Percentiles rank a stretch among this genome's conserved stretches.
Evolutionary conservation across 2,888 invertebrate genomes (phyloP).

Genomic region (Bhutanitis thaidina): DNA sequence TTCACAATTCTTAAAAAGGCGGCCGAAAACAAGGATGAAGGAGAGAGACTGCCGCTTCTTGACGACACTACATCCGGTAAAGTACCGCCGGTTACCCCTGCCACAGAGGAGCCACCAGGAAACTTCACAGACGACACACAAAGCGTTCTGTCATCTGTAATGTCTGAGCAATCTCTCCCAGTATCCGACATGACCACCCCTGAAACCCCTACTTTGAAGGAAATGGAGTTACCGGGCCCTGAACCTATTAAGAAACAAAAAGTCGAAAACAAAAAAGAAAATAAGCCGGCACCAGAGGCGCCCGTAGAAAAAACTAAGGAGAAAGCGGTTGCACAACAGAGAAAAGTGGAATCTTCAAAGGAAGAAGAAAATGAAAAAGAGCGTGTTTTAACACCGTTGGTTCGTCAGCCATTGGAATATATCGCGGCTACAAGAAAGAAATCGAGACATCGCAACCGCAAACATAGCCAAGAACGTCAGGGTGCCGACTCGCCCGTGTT

Average conservation of each 20-base stretch:
- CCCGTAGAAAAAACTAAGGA: constrained; percentile 41
- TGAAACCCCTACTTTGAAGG: constrained; percentile 76
- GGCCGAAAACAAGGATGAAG: constrained; percentile 90
- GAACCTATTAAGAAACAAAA: constrained; percentile 37
- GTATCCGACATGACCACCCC: constrained; percentile 83
- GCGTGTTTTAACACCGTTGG: constrained; percentile 81
- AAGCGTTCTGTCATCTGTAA: constrained; percentile 86
- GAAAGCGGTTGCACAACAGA: constrained; percentile 42
- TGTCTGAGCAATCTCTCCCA: constrained; percentile 86
- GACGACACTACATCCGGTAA: constrained; percentile 82
- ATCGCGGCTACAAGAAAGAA: constrained; percentile 86
- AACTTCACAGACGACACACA: constrained; percentile 86
- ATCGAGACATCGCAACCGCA: constrained; percentile 82
- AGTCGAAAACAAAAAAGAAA: constrained; percentile 56
- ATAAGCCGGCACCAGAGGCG: constrained; percentile 54
- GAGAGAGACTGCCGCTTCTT: constrained; percentile 85
- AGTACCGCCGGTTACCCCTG: constrained; percentile 85
- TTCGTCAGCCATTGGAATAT: constrained; percentile 87
- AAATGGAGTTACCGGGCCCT: constrained; percentile 47
- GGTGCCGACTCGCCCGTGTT: constrained; percentile 85
- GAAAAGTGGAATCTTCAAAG: constrained; percentile 30
- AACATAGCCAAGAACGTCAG: constrained; percentile 81
- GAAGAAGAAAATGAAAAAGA: constrained; percentile 65
- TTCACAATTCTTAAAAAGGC: constrained; percentile 91
- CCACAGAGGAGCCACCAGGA: constrained; percentile 82